These are phyloP conservation scores for Diadumene lineata DNA, from an alignment of 92 coral and sea anemone species.

Conservation along the genomic window DNA sequence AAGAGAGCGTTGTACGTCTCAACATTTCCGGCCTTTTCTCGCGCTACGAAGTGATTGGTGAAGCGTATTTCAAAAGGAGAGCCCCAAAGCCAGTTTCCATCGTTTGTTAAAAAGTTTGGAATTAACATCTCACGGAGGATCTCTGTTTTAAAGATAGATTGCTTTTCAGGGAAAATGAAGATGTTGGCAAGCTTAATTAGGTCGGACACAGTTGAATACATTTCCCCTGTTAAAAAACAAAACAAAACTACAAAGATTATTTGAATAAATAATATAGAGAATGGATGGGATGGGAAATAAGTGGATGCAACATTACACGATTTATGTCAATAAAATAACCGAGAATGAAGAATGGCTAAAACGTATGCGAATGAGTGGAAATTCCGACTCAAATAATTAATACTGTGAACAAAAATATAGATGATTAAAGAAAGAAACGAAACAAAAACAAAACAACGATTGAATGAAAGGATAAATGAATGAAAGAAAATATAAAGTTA, in stretches of 20 bases:
- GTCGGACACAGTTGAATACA: conserved; percentile 68
- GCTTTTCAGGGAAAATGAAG: conserved; percentile 48
- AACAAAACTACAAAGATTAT: too few relatives aligned
- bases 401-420: too few relatives aligned
- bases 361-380: too few relatives aligned
- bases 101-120: conserved; percentile 52
- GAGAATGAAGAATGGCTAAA: too few relatives aligned
- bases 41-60: conserved; percentile 42
- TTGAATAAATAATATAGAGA: too few relatives aligned
- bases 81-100: conserved; percentile 66
- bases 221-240: conserved; percentile 10
- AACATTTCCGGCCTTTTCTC: conserved; percentile 59
- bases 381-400: too few relatives aligned
- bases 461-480: background rate
- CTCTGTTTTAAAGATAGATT: conserved; percentile 43
- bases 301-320: too few relatives aligned
- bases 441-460: too few relatives aligned
- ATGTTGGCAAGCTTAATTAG: conserved; percentile 51
- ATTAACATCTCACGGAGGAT: conserved; percentile 45
- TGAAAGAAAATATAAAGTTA: too few relatives aligned
- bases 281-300: background rate
- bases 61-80: conserved; percentile 74
- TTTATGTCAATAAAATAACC: too few relatives aligned
- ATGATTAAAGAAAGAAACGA: too few relatives aligned
- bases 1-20: conserved; percentile 45